Percentiles rank a stretch among this genome's conserved stretches.
Conservation (phyloP, 2,113 vertebrate genomes). For the Acrocephalus arundinaceus region DNA sequence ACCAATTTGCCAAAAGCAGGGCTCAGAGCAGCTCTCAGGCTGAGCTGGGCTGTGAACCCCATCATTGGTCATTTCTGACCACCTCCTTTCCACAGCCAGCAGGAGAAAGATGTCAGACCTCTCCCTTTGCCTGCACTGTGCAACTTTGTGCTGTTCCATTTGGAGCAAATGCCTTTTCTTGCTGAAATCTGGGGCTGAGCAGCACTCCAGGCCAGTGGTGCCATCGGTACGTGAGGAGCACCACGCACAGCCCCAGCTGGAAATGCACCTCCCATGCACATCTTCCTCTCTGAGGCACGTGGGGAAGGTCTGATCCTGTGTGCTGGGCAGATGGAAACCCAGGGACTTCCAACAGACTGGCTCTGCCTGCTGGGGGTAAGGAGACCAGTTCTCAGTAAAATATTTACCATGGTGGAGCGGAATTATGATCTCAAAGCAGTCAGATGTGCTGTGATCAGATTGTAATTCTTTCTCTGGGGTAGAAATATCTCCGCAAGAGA, state of each 20-base stretch:
- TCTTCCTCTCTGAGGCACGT: neutral
- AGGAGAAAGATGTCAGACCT: neutral
- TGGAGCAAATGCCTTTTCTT: neutral
- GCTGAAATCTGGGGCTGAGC: neutral
- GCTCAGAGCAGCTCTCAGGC: neutral
- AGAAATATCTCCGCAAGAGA: neutral
- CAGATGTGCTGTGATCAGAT: neutral
- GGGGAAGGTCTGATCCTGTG: neutral
- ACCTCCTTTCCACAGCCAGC: neutral
- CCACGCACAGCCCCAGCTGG: neutral
- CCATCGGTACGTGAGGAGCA: neutral
- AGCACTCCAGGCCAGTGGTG: neutral
- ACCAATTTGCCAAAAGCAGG: accelerated
- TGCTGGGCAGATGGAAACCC: neutral
- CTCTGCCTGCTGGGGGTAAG: neutral
- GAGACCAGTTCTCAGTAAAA: neutral
- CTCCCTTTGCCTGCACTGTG: neutral
- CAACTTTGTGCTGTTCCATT: neutral
- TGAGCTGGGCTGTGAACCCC: neutral
- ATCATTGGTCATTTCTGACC: accelerated
- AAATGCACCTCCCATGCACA: neutral
- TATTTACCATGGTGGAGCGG: neutral
- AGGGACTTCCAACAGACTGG: neutral
- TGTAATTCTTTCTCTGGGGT: neutral
- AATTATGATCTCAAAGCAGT: neutral